Conservation (phyloP, 2,888 invertebrate genomes). For the Cantharis rustica region DNA sequence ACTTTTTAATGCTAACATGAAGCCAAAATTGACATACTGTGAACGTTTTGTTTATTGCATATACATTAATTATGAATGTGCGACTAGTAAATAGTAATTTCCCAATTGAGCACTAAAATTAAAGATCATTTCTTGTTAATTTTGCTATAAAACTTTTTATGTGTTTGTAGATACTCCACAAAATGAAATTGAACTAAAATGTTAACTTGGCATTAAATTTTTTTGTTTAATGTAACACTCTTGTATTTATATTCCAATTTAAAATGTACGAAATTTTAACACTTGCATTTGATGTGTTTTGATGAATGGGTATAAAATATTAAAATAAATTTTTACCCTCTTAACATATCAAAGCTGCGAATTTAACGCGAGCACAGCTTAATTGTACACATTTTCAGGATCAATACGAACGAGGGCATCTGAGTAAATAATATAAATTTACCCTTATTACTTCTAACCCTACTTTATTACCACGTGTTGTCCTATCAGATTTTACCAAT, state of each 20-base stretch:
- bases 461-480: constrained; percentile 9
- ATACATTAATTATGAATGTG: neutral
- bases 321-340: neutral
- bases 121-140: constrained; percentile 10
- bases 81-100: constrained; percentile 4
- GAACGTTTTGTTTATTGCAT: neutral
- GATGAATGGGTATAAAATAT: neutral
- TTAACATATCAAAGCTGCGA: neutral
- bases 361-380: neutral
- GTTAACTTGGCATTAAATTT: neutral
- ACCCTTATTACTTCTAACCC: constrained; percentile 4
- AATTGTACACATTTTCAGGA: constrained; percentile 1
- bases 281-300: constrained; percentile 1
- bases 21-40: neutral
- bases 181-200: neutral
- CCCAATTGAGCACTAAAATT: constrained; percentile 12
- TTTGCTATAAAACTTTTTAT: constrained; percentile 2
- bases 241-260: neutral
- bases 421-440: constrained; percentile 14
- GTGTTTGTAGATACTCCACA: neutral
- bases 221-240: neutral
- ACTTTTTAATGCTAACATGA: neutral
- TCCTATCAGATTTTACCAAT: neutral
- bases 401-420: neutral
- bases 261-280: neutral